Evolutionary conservation across 2,113 vertebrate genomes (phyloP).

Genomic region (Fregetta grallaria): DNA sequence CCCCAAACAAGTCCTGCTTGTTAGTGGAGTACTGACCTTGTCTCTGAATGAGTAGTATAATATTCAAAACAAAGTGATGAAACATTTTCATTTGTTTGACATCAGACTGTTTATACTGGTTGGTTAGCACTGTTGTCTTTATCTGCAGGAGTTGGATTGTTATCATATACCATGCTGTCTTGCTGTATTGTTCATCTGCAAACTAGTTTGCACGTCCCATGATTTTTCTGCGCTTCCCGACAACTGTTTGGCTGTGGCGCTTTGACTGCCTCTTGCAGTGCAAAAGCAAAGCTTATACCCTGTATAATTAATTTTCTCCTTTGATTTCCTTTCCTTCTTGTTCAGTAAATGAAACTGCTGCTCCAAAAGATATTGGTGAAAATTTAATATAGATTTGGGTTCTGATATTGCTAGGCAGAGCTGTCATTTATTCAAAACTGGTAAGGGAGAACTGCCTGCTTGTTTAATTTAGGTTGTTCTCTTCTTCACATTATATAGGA

Average conservation of each 20-base stretch:
- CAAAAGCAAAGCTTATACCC: not conserved
- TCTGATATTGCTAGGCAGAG: not conserved
- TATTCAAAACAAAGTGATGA: not conserved
- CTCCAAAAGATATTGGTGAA: conserved; percentile 23
- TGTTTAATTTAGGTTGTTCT: conserved; percentile 10
- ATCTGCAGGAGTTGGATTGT: not conserved
- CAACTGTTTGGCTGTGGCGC: not conserved
- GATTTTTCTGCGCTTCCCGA: not conserved
- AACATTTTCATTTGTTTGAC: not conserved
- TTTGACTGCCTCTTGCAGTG: not conserved
- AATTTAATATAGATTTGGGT: conserved; percentile 71
- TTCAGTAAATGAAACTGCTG: conserved; percentile 30
- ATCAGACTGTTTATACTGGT: not conserved
- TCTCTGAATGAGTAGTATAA: not conserved
- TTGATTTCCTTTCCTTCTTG: conserved; percentile 51
- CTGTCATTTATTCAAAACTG: conserved; percentile 25
- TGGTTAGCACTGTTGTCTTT: not conserved
- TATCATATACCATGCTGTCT: not conserved
- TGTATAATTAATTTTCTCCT: conserved; percentile 21
- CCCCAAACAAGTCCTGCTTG: not conserved
- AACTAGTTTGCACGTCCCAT: not conserved
- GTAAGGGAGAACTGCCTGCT: not conserved
- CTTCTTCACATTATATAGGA: not conserved
- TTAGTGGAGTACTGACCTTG: not conserved
- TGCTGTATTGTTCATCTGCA: not conserved